These are phyloP conservation scores for Psittacus erithacus DNA, from an alignment of 2,113 vertebrate genomes.

Conservation along the genomic window DNA sequence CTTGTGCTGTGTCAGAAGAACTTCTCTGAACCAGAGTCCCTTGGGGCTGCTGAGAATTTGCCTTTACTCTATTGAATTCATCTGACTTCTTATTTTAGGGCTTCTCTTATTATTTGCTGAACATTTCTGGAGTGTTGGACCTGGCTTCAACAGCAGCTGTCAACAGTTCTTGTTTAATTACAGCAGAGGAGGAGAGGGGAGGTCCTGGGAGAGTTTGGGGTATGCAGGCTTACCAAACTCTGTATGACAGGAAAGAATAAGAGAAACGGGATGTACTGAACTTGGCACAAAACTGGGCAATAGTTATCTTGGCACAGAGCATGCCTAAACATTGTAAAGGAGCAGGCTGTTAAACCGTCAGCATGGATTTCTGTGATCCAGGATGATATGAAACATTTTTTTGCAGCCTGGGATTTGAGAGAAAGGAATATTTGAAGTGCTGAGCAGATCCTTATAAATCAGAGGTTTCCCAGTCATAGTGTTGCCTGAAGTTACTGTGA, in stretches of 20 bases:
- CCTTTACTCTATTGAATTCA: not conserved
- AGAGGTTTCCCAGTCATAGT: not conserved
- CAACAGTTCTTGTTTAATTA: constrained; percentile 45
- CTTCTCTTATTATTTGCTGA: not conserved
- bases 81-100: constrained; percentile 10
- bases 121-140: not conserved
- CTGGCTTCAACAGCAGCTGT: constrained; percentile 21
- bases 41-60: not conserved
- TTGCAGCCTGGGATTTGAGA: not conserved
- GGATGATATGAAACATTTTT: not conserved
- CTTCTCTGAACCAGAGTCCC: not conserved
- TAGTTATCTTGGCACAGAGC: not conserved
- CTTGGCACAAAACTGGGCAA: not conserved
- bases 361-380: not conserved
- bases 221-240: constrained; percentile 15
- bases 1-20: not conserved
- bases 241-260: not conserved
- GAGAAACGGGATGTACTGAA: not conserved
- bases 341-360: constrained; percentile 28
- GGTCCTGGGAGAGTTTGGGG: constrained; percentile 20
- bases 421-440: not conserved
- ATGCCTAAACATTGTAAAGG: not conserved
- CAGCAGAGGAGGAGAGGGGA: not conserved
- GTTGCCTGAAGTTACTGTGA: not conserved
- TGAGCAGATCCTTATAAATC: not conserved